These are phyloP conservation scores for Melanostoma scalare DNA, from an alignment of 2,888 invertebrate species.

Conservation along the genomic window DNA sequence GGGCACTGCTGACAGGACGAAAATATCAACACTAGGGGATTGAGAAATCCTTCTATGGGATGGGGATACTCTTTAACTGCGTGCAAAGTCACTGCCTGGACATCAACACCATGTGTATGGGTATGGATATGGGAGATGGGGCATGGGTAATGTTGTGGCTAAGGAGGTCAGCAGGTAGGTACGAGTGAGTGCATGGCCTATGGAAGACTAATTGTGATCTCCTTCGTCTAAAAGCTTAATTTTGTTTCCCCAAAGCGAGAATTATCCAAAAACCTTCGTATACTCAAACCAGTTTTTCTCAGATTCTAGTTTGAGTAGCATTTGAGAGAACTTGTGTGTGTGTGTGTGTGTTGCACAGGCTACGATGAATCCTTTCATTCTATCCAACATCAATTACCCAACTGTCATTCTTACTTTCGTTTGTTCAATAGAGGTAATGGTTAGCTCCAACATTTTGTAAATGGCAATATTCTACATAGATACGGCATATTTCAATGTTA, in stretches of 20 bases:
- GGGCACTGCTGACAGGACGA: slow-evolving; percentile 61
- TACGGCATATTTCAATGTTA: slow-evolving; percentile 47
- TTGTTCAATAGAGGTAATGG: slow-evolving; percentile 11
- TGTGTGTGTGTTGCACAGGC: slow-evolving; percentile 9
- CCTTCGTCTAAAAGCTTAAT: slow-evolving; percentile 59
- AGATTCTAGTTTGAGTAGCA: neutral
- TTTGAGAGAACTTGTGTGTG: neutral
- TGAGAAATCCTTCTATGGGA: slow-evolving; percentile 1
- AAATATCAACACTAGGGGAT: slow-evolving; percentile 51
- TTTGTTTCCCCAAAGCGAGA: slow-evolving; percentile 52
- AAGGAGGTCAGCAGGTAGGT: slow-evolving; percentile 27
- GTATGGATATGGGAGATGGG: neutral
- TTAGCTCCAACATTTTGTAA: slow-evolving; percentile 36
- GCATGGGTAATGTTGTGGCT: neutral
- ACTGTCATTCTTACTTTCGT: slow-evolving; percentile 62
- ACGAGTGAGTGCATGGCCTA: neutral
- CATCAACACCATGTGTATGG: too few species aligned
- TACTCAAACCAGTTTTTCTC: neutral
- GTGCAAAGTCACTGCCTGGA: too few species aligned
- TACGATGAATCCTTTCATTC: slow-evolving; percentile 55
- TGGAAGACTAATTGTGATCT: slow-evolving; percentile 64
- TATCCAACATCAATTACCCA: slow-evolving; percentile 66
- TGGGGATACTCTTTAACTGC: neutral
- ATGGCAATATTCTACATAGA: neutral
- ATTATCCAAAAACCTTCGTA: slow-evolving; percentile 31